Conservation (phyloP, 2,797 vertebrate species). For the Myotis vivesi region DNA sequence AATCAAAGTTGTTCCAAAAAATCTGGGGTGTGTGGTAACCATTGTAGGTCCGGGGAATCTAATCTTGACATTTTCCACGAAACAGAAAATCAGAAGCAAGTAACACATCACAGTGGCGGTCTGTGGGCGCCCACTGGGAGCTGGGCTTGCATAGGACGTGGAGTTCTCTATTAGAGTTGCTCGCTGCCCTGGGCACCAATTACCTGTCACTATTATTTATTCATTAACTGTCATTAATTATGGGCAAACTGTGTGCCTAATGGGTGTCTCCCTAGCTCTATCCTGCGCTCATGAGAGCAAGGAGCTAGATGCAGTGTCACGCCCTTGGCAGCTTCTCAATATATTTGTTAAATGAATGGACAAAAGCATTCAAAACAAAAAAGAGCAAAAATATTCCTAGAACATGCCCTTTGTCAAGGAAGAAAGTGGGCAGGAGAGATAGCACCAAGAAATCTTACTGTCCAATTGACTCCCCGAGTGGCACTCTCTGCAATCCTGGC, state of each 20-base stretch:
- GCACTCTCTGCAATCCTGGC: background rate
- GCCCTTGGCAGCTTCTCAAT: accelerated
- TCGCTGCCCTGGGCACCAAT: background rate
- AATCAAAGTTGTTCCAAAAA: slow-evolving; percentile 2
- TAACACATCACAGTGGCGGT: accelerated
- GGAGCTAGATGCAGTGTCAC: accelerated
- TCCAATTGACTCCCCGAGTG: accelerated
- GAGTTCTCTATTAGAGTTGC: accelerated
- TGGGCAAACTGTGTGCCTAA: background rate
- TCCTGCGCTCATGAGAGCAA: background rate
- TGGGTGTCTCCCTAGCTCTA: background rate
- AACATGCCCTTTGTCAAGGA: background rate
- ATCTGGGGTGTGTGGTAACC: background rate
- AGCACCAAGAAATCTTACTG: background rate
- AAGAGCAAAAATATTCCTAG: background rate
- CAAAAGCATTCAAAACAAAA: background rate
- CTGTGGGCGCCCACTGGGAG: accelerated
- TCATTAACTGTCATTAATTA: background rate
- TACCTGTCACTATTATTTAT: background rate
- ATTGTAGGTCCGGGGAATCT: background rate
- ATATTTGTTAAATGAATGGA: background rate
- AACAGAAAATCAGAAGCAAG: background rate
- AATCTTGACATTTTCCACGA: background rate
- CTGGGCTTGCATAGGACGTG: accelerated
- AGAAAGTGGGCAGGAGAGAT: background rate